Evolutionary conservation across 1,140 invertebrate species (phyloP).

Genomic region (Catajapyx aquilonaris): DNA sequence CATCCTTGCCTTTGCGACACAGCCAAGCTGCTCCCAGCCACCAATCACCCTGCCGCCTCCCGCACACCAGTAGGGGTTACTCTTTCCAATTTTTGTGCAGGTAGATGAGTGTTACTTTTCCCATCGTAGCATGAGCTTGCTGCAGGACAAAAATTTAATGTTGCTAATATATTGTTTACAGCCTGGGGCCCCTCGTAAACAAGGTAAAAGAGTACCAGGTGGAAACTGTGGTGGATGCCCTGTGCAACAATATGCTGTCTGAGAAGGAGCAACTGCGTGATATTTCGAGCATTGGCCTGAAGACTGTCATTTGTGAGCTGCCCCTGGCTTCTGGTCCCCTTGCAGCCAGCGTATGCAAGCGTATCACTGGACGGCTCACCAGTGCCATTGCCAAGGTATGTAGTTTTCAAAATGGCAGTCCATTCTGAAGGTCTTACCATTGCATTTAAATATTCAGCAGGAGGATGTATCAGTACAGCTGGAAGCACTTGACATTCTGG

Average conservation of each 20-base stretch:
- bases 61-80: too few relatives aligned
- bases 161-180: slow-evolving; percentile 24
- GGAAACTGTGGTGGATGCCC: slow-evolving; percentile 86
- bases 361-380: slow-evolving; percentile 75
- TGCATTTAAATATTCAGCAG: slow-evolving; percentile 29
- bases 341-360: slow-evolving; percentile 82
- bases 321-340: slow-evolving; percentile 69
- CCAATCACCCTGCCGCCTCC: too few relatives aligned
- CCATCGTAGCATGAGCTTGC: slow-evolving; percentile 1
- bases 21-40: too few relatives aligned
- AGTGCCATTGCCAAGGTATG: slow-evolving; percentile 77
- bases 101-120: slow-evolving; percentile 2
- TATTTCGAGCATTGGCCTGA: slow-evolving; percentile 93
- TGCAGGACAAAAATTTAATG: slow-evolving; percentile 1
- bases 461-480: slow-evolving; percentile 94
- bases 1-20: too few relatives aligned
- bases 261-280: slow-evolving; percentile 92
- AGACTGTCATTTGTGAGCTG: slow-evolving; percentile 91
- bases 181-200: slow-evolving; percentile 90
- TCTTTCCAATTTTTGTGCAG: slow-evolving; percentile 5
- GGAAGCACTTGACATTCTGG: slow-evolving; percentile 88
- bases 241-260: slow-evolving; percentile 93
- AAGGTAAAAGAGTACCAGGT: slow-evolving; percentile 96
- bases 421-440: slow-evolving; percentile 8
- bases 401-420: too few relatives aligned